Percentiles rank a stretch among this genome's conserved stretches.
Conservation (phyloP, 2,113 vertebrate species). For the Platycercus adscitus region DNA sequence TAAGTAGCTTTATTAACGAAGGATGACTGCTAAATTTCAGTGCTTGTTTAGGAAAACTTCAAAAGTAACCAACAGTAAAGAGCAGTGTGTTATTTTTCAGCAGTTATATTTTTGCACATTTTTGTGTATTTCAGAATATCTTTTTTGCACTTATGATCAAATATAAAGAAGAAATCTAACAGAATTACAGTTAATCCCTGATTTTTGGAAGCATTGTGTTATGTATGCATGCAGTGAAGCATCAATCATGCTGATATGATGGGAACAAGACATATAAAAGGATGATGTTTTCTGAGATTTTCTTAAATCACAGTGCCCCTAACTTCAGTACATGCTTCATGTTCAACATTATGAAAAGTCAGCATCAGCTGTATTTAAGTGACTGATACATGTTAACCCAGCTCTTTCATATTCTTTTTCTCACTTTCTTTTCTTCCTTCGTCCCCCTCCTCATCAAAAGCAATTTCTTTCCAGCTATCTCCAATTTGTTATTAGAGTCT, state of each 20-base stretch:
- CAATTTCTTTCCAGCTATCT: neutral
- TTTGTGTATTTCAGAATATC: neutral
- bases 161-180: neutral
- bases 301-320: neutral
- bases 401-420: neutral
- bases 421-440: neutral
- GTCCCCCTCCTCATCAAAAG: neutral
- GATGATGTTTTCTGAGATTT: neutral
- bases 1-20: slow-evolving; percentile 43
- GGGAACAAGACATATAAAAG: neutral
- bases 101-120: neutral
- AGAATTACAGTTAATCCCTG: slow-evolving; percentile 27
- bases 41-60: slow-evolving; percentile 30
- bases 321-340: neutral
- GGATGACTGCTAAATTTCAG: neutral
- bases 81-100: neutral
- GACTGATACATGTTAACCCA: neutral
- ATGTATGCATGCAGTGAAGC: neutral
- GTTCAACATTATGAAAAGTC: neutral
- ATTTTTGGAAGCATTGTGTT: neutral
- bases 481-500: slow-evolving; percentile 4
- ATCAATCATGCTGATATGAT: neutral
- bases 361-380: neutral
- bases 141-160: neutral
- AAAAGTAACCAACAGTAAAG: neutral